These are phyloP conservation scores for Lampris megalopsis DNA, from an alignment of 2,113 vertebrate species.

Conservation along the genomic window DNA sequence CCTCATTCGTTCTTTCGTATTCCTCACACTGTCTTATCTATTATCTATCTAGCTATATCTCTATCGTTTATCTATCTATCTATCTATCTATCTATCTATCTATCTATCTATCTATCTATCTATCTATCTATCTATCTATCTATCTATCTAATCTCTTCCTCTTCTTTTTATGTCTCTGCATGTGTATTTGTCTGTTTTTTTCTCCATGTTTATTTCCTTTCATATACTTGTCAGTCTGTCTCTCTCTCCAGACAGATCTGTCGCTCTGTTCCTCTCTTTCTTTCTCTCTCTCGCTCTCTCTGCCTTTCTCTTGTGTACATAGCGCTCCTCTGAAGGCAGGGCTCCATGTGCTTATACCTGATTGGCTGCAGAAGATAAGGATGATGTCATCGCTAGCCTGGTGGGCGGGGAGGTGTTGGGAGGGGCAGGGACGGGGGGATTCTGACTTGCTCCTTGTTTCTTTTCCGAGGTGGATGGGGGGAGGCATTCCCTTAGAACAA, in stretches of 20 bases:
- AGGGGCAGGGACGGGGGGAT: conserved; percentile 9
- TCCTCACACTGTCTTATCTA: too few relatives aligned
- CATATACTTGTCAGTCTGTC: conserved; percentile 18
- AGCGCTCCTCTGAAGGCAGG: conserved; percentile 66
- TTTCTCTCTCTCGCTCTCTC: not conserved
- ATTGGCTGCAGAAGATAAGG: conserved; percentile 70
- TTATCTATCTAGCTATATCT: too few relatives aligned
- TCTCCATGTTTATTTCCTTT: not conserved
- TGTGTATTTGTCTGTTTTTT: not conserved
- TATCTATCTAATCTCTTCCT: not conserved
- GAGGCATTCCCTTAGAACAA: not conserved
- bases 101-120: too few relatives aligned
- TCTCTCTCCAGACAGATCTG: not conserved
- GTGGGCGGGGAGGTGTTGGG: conserved; percentile 5
- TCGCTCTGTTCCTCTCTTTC: not conserved
- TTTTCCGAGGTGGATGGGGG: too few relatives aligned
- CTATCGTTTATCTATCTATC: too few relatives aligned
- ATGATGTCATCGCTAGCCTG: conserved; percentile 76
- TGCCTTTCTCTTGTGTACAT: conserved; percentile 71
- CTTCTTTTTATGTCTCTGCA: not conserved
- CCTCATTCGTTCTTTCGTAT: too few relatives aligned
- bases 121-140: not conserved
- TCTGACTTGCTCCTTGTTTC: too few relatives aligned
- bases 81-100: too few relatives aligned
- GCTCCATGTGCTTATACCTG: conserved; percentile 76